Base-by-base conservation (phyloP, 2,797 vertebrate genomes). In the Sebastiscus albofasciatus region DNA sequence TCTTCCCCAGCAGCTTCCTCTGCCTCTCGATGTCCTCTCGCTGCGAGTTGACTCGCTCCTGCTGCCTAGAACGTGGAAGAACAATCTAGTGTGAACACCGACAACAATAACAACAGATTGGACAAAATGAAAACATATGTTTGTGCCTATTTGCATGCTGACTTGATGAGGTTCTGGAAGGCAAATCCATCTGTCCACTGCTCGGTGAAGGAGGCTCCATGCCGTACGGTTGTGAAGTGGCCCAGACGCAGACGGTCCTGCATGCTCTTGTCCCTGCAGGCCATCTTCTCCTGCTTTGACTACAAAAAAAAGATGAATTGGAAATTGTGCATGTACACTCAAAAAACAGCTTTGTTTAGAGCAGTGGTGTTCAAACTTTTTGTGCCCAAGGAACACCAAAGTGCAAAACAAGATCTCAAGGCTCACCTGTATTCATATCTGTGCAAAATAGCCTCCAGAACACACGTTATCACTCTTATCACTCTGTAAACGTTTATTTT, bases 121-220 rank as follows among this genome's bases (percentile, higher is more conserved):
- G n/a, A 73, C 8, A n/a, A 66, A 59, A 75, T 10, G 34, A 0
- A 34, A 69, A 62, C 2, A 52, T 6, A 24, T 33, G 36, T 56
- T 26, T 54, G n/a, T 56, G 52, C 2, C 18, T 55, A n/a, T 75
- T 29, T 18, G 24, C 2, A 24, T 49, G 61, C 97, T 96, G 94
- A 99, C 98, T 98, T 99, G 93, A 99, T 97, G 87, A 99, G 97
- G 94, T 99, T 99, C 94, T 99, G 98, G 94, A 99, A 99, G 90
- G 98, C 98, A 49, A 97, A 99, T 82, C 98, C 98, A 85, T 99
- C 98, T 8, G 98, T 99, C 98, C 98, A 99, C 89, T 99, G 98
- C 91, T 99, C 98, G 0, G 97, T 99, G 92, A 99, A 99, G 66
- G 98, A 98, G 1, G 98, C 98, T 13, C 98, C 98, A 0, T 99